A percentile compares a stretch with the other conserved stretches of the same genome.
phyloP scores from a whole-genome alignment of 2,797 vertebrate species.

The Enteromius fasciolatus region DNA sequence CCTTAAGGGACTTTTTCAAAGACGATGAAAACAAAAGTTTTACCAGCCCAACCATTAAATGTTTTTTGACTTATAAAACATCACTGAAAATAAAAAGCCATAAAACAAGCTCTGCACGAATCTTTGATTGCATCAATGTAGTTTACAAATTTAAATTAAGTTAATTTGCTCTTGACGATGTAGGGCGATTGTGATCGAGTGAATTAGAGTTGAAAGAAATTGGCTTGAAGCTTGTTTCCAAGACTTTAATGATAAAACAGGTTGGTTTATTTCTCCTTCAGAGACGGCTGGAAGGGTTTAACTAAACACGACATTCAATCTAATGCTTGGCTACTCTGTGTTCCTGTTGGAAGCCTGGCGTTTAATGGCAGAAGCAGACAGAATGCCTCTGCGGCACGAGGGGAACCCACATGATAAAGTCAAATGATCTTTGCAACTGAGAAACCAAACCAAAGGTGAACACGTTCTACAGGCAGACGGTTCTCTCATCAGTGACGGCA shows the following conservation, averaged over 20 bases:
- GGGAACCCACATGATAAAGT: conserved; percentile 53
- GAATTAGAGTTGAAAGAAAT: not conserved
- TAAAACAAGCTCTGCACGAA: not conserved
- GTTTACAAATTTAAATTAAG: not conserved
- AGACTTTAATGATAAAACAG: conserved; percentile 43
- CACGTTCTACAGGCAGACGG: conserved; percentile 55
- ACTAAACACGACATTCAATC: conserved; percentile 58
- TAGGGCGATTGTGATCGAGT: not conserved
- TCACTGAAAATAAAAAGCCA: not conserved
- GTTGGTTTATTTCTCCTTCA: conserved; percentile 49
- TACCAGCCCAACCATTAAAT: not conserved
- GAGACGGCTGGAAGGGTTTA: conserved; percentile 55
- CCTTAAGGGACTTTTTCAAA: not conserved
- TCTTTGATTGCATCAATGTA: conserved; percentile 2
- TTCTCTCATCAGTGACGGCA: conserved; percentile 53
- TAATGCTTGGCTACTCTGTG: conserved; percentile 54
- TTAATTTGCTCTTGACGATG: conserved; percentile 4
- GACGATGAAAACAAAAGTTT: not conserved
- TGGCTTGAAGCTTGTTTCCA: conserved; percentile 18
- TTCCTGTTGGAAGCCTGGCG: conserved; percentile 51
- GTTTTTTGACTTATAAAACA: not conserved
- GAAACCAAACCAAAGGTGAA: conserved; percentile 56
- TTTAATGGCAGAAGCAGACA: conserved; percentile 65
- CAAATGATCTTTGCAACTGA: conserved; percentile 55
- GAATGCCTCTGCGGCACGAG: conserved; percentile 37